Conservation (phyloP, 2,113 vertebrate species). For the Mixornis gularis region DNA sequence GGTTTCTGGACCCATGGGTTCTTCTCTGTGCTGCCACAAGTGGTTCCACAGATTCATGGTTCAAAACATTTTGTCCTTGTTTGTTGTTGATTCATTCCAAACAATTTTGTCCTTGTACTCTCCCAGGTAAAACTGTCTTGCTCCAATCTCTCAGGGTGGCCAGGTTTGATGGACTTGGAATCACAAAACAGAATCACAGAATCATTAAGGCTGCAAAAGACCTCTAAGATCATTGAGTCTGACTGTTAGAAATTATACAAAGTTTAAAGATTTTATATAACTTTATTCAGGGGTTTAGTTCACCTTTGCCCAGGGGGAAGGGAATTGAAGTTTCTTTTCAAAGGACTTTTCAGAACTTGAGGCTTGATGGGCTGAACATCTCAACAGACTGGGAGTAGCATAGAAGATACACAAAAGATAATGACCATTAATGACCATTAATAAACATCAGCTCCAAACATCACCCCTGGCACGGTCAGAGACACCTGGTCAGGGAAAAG, state of each 20-base stretch:
- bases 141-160: neutral
- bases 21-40: neutral
- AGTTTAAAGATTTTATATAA: neutral
- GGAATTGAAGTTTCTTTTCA: neutral
- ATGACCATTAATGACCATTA: neutral
- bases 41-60: neutral
- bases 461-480: neutral
- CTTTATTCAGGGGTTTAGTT: neutral
- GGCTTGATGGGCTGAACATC: neutral
- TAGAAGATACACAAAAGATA: neutral
- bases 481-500: neutral
- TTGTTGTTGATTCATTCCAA: neutral
- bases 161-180: neutral
- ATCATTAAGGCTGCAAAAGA: neutral
- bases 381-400: neutral
- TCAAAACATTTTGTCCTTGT: neutral
- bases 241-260: neutral
- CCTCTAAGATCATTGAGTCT: neutral
- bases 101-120: neutral
- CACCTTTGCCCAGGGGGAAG: neutral
- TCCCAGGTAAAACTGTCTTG: neutral
- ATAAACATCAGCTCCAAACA: neutral
- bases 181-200: neutral
- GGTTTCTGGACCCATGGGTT: neutral
- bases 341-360: neutral